Evolutionary conservation across 2,888 invertebrate genomes (phyloP).

Genomic region (Cryptocephalus primarius): DNA sequence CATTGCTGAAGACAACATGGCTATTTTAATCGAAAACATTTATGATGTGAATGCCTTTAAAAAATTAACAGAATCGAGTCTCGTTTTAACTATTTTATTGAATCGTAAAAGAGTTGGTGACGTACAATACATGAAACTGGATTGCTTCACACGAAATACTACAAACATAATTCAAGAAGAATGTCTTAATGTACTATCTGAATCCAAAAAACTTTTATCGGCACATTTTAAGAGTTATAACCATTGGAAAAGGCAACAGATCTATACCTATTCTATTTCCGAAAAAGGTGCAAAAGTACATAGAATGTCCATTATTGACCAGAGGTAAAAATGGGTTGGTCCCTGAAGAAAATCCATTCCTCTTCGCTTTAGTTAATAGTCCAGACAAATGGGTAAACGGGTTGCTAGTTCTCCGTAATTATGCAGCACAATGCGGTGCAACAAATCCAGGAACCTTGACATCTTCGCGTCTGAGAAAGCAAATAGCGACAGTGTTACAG

Average conservation of each 20-base stretch:
- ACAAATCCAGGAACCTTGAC: constrained; percentile 13
- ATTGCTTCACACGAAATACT: constrained; percentile 7
- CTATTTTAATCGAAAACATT: constrained; percentile 5
- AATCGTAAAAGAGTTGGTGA: constrained; percentile 19
- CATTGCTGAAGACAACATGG: constrained; percentile 7
- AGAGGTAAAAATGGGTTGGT: constrained; percentile 10
- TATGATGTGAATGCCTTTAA: constrained; percentile 8
- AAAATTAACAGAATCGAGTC: constrained; percentile 11
- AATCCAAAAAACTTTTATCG: constrained; percentile 14
- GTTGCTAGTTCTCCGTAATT: constrained; percentile 12
- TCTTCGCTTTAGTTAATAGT: constrained; percentile 12
- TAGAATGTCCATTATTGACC: constrained; percentile 2
- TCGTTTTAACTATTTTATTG: constrained; percentile 14
- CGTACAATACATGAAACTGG: constrained; percentile 15
- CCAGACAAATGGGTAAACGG: constrained; percentile 15
- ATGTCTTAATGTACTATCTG: constrained; percentile 8
- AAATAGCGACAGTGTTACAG: constrained; percentile 9
- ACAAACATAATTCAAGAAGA: constrained; percentile 8
- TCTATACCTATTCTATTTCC: constrained; percentile 6
- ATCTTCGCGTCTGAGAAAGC: constrained; percentile 17
- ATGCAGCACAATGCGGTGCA: constrained; percentile 12
- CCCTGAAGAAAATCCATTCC: constrained; percentile 14
- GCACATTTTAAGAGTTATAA: constrained; percentile 10
- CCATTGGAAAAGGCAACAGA: constrained; percentile 13
- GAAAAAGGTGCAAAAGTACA: constrained; percentile 2